phyloP scores from a whole-genome alignment of 2,113 vertebrate species.

The Tricholaema leucomelas region DNA sequence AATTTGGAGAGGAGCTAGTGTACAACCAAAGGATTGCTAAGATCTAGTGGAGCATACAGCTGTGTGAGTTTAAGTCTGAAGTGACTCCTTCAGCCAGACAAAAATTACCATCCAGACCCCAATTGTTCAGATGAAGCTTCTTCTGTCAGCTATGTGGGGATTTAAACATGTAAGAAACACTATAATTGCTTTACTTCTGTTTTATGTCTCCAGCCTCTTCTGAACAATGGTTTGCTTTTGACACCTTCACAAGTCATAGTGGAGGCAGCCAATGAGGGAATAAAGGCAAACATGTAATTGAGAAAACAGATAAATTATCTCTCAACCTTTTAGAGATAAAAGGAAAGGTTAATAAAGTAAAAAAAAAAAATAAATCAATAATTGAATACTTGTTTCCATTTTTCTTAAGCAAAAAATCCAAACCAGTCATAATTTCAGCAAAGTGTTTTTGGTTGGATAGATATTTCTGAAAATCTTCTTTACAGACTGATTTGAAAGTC shows the following conservation, averaged over 20 bases:
- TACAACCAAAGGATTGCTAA: background rate
- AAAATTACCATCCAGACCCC: background rate
- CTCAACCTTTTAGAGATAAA: background rate
- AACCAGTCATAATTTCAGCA: background rate
- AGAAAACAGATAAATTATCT: background rate
- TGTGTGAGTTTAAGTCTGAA: background rate
- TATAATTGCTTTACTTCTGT: background rate
- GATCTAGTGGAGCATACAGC: background rate
- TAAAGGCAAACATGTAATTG: background rate
- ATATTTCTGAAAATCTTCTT: background rate
- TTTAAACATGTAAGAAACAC: background rate
- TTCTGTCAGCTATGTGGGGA: background rate
- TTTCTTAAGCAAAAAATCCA: background rate
- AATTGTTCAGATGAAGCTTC: background rate
- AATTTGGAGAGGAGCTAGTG: background rate
- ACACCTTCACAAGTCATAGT: background rate
- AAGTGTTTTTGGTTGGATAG: background rate
- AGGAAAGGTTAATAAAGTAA: background rate
- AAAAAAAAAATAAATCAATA: background rate
- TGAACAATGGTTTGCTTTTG: background rate
- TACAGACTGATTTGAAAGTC: background rate
- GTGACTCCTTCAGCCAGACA: background rate
- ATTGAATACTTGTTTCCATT: background rate
- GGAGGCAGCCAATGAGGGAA: background rate
- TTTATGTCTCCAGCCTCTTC: background rate